Evolutionary conservation across 2,888 invertebrate species (phyloP).

Genomic region (Thyatira batis): DNA sequence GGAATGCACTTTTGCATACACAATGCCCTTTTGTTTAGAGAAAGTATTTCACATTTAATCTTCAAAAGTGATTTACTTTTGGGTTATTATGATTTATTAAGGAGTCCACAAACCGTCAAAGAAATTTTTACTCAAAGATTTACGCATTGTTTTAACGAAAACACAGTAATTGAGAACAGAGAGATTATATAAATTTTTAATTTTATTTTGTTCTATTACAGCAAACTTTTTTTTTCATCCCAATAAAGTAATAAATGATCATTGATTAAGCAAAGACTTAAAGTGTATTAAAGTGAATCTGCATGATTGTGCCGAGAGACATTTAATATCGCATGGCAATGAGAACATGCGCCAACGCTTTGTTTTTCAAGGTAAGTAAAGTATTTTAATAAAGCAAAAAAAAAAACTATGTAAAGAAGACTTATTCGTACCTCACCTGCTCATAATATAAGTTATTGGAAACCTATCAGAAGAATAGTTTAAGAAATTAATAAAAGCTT

Average conservation of each 20-base stretch:
- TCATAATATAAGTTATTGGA: too few relatives aligned
- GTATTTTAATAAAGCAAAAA: not conserved
- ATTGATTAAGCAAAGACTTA: constrained; percentile 15
- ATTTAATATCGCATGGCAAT: constrained; percentile 48
- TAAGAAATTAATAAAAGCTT: too few relatives aligned
- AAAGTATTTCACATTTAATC: constrained; percentile 80
- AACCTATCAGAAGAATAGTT: too few relatives aligned
- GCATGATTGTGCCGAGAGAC: constrained; percentile 43
- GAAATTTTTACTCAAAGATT: too few relatives aligned
- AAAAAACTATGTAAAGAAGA: too few relatives aligned
- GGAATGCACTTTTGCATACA: constrained; percentile 81
- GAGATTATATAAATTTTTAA: too few relatives aligned
- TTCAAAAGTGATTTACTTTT: constrained; percentile 77
- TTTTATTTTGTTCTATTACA: constrained; percentile 16
- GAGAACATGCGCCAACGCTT: constrained; percentile 60
- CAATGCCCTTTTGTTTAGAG: constrained; percentile 81
- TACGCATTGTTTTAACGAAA: too few relatives aligned
- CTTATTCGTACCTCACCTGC: too few relatives aligned
- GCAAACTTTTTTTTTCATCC: constrained; percentile 21
- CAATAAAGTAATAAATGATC: constrained; percentile 2
- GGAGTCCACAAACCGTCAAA: constrained; percentile 47
- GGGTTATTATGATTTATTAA: constrained; percentile 68
- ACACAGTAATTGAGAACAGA: too few relatives aligned
- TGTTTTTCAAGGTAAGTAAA: constrained; percentile 59
- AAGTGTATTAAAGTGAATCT: constrained; percentile 41